A percentile compares a stretch with the other conserved stretches of the same genome.
Evolutionary conservation across 1,140 invertebrate genomes (phyloP).

Genomic region (Brachionus paranguensis): DNA sequence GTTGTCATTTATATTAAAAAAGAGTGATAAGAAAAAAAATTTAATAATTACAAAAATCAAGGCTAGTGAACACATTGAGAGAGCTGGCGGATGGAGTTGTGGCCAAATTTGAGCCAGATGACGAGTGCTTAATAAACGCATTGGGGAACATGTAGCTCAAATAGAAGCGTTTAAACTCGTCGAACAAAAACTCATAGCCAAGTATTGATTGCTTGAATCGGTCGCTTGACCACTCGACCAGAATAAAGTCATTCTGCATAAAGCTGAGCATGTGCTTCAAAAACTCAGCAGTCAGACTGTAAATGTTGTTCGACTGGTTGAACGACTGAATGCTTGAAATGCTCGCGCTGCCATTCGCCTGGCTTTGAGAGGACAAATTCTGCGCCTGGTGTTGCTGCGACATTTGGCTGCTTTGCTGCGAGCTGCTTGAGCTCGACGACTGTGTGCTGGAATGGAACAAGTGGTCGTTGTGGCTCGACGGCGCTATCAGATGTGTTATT

Average conservation of each 20-base stretch:
- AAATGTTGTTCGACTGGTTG: neutral
- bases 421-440: neutral
- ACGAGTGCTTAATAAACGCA: slow-evolving; percentile 57
- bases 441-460: neutral
- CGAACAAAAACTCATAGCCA: slow-evolving; percentile 81
- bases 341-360: neutral
- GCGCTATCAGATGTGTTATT: slow-evolving; percentile 13
- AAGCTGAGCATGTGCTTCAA: slow-evolving; percentile 10
- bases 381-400: neutral
- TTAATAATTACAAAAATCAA: slow-evolving; percentile 21
- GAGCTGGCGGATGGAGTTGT: neutral
- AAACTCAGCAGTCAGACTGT: slow-evolving; percentile 17
- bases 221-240: slow-evolving; percentile 13
- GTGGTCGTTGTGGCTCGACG: neutral
- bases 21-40: too few relatives aligned
- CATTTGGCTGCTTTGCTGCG: neutral
- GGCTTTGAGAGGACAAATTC: neutral
- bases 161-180: slow-evolving; percentile 84
- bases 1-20: too few relatives aligned
- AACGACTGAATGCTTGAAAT: neutral
- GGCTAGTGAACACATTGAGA: neutral
- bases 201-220: neutral
- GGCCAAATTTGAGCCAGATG: slow-evolving; percentile 58
- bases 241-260: slow-evolving; percentile 34
- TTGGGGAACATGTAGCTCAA: slow-evolving; percentile 81